phyloP scores from a whole-genome alignment of 1,140 invertebrate genomes.

The Drosophila rhopaloa region DNA sequence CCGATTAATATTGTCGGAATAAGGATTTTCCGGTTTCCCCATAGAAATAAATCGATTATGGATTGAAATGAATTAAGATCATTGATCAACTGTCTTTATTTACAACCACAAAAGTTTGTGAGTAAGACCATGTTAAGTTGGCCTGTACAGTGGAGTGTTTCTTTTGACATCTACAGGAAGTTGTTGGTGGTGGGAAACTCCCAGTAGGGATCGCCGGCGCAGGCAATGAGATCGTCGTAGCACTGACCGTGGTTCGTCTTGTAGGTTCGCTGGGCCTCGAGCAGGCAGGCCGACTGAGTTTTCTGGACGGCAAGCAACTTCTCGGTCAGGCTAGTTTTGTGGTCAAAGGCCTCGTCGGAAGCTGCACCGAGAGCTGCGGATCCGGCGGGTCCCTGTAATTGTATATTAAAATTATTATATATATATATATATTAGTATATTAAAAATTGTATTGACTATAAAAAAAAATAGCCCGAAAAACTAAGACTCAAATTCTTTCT shows the following conservation, averaged over 20 bases:
- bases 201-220: slow-evolving; percentile 7
- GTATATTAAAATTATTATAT: too few relatives aligned
- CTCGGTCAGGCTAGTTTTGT: background rate
- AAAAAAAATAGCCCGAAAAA: background rate
- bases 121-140: too few relatives aligned
- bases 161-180: background rate
- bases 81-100: background rate
- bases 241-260: slow-evolving; percentile 7
- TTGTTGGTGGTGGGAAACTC: background rate
- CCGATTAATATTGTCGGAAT: too few relatives aligned
- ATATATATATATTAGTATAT: too few relatives aligned
- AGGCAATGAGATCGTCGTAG: background rate
- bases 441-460: too few relatives aligned
- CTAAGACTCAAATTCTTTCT: background rate
- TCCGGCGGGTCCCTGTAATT: slow-evolving; percentile 1
- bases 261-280: background rate
- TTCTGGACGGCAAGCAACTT: background rate
- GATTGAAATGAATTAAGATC: background rate
- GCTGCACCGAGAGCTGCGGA: background rate
- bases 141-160: background rate
- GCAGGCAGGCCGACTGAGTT: background rate
- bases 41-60: too few relatives aligned
- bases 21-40: too few relatives aligned
- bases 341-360: slow-evolving; percentile 7
- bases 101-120: too few relatives aligned